Base-by-base conservation (phyloP, 2,888 invertebrate genomes). In the Rhagium mordax region DNA sequence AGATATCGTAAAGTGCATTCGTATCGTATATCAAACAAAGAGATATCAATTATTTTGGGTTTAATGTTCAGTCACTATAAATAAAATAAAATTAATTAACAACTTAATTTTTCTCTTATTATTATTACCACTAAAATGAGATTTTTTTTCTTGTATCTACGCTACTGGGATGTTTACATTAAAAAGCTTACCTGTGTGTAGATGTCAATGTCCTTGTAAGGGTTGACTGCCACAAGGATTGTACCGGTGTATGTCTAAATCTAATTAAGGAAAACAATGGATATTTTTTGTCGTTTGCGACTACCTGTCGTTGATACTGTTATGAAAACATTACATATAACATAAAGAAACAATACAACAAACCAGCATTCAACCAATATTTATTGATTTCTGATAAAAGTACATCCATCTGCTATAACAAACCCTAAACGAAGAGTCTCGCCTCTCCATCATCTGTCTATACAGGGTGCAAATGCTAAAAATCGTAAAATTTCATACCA, bases 161-260 rank as follows among this genome's bases (percentile, higher is more conserved):
- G 55, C 55, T 13, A 21, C 21, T 55, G 55, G n/a, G 24, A 24
- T 24, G 27, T 69, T 61, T 79, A 92, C 51, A 67, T 57, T 47
- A 67, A 27, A 18, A 33, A 48, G 74, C 94, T 94, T 89, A 96
- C 97, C 91, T 93, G 92, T 81, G 94, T 94, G 88, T 96, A 97
- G 87, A 94, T 95, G 89, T 95, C 94, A 84, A 97, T 91, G 86
- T 95, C 94, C 90, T 97, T 97, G 90, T 97, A 97, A 3, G 97
- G 97, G 90, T 97, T 97, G 81, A 97, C 96, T 83, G 97, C 96
- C 83, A 97, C 94, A 85, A 97, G 90, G 88, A 97, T 97, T 74
- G 96, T 95, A 81, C 97, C 97, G 71, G 96, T 96, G 89, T 96
- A 97, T 73, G 97, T 97, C 97, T 97, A 90, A 79, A 84, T 81